A percentile compares a stretch with the other conserved stretches of the same genome.
These are phyloP conservation scores for Artibeus lituratus DNA, from an alignment of 2,797 vertebrate genomes.

Conservation along the genomic window DNA sequence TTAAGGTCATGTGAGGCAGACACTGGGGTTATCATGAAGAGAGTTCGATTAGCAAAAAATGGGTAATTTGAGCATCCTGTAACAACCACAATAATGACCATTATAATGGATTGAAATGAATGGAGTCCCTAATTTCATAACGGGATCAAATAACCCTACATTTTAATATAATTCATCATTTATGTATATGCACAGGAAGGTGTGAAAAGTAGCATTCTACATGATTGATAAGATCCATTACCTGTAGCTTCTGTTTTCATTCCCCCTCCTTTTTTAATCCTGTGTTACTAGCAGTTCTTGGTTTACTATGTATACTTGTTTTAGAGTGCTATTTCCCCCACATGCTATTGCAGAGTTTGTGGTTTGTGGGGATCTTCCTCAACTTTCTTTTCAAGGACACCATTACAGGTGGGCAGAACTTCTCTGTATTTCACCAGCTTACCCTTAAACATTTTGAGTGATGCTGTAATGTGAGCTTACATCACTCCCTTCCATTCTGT, in stretches of 20 bases:
- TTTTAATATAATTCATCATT: not conserved
- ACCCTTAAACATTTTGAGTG: not conserved
- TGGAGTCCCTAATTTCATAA: not conserved
- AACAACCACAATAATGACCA: not conserved
- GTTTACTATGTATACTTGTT: not conserved
- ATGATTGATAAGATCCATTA: not conserved
- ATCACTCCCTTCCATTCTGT: not conserved
- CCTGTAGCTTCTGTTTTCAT: not conserved
- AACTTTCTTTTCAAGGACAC: not conserved
- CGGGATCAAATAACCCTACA: not conserved
- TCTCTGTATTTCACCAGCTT: not conserved
- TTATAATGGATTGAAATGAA: not conserved
- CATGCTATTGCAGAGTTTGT: not conserved
- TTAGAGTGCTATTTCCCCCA: not conserved
- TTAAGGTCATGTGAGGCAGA: not conserved
- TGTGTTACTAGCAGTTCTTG: not conserved
- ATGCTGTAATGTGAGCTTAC: accelerated
- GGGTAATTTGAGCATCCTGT: not conserved
- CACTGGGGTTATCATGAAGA: not conserved
- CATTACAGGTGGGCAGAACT: accelerated
- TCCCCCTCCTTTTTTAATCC: not conserved
- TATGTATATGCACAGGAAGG: too few species aligned
- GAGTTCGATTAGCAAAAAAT: not conserved
- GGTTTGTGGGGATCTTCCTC: not conserved
- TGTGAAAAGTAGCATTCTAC: not conserved